These are phyloP conservation scores for Agrenia bidenticulata DNA, from an alignment of 2,888 invertebrate genomes.

Conservation along the genomic window DNA sequence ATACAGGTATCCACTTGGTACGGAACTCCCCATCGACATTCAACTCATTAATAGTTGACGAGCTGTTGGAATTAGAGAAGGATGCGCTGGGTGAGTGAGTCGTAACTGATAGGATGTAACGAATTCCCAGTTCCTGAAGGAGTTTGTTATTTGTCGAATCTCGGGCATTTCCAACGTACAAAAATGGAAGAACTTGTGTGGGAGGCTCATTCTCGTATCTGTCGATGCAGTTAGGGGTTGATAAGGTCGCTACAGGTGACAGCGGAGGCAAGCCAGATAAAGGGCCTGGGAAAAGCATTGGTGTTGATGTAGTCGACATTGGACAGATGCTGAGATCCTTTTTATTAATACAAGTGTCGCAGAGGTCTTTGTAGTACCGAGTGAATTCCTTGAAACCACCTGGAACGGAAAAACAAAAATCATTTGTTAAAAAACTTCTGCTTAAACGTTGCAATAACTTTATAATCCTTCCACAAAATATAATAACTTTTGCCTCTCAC, in stretches of 20 bases:
- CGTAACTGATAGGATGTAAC: constrained; percentile 46
- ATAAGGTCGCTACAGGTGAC: constrained; percentile 29
- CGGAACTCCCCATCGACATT: constrained; percentile 25
- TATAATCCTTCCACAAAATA: too few species aligned
- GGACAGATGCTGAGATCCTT: constrained; percentile 45
- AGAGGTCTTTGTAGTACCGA: constrained; percentile 69
- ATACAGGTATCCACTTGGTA: constrained; percentile 65
- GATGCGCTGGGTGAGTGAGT: constrained; percentile 24
- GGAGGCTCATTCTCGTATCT: constrained; percentile 60
- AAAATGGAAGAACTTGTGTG: constrained; percentile 64
- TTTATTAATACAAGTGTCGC: constrained; percentile 63
- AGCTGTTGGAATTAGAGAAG: background rate
- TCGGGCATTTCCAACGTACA: constrained; percentile 63
- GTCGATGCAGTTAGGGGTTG: constrained; percentile 33
- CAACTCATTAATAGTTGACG: constrained; percentile 8
- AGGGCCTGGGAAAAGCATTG: constrained; percentile 27
- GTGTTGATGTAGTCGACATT: constrained; percentile 14
- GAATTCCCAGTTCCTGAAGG: constrained; percentile 56
- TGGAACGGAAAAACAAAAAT: constrained; percentile 56
- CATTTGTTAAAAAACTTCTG: background rate
- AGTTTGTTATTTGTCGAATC: constrained; percentile 61
- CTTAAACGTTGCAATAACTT: too few species aligned
- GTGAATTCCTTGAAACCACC: constrained; percentile 72
- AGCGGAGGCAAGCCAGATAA: constrained; percentile 46
- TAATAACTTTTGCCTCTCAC: background rate